Conservation (phyloP, 2,888 invertebrate species). For the Drosophila cognata region DNA sequence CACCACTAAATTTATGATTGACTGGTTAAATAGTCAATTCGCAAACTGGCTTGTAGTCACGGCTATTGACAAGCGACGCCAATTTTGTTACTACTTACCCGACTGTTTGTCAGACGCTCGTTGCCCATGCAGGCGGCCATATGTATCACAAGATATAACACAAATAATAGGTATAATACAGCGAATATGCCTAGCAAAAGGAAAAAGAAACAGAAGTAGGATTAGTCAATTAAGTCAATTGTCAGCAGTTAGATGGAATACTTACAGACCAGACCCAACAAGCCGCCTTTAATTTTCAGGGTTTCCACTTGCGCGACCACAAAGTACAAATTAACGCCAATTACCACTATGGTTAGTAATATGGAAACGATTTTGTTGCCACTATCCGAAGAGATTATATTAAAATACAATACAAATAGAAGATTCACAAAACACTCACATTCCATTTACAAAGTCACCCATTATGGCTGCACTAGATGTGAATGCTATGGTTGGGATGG, state of each 20-base stretch:
- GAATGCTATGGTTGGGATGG: constrained; percentile 94
- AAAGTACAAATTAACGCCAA: constrained; percentile 92
- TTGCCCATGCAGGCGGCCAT: constrained; percentile 89
- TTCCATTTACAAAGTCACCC: constrained; percentile 93
- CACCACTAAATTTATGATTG: constrained; percentile 45
- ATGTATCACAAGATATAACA: constrained; percentile 90
- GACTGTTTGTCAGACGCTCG: constrained; percentile 85
- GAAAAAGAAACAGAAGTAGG: constrained; percentile 13
- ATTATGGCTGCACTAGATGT: constrained; percentile 92
- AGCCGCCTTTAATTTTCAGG: constrained; percentile 84
- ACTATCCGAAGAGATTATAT: constrained; percentile 85
- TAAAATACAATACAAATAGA: neutral
- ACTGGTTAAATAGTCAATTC: constrained; percentile 29
- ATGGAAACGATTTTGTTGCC: constrained; percentile 89
- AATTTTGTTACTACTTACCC: constrained; percentile 83
- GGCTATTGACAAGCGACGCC: constrained; percentile 50
- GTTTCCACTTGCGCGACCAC: constrained; percentile 88
- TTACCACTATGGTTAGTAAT: constrained; percentile 89
- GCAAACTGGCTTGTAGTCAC: constrained; percentile 21
- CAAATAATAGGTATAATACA: constrained; percentile 89
- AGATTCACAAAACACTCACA: constrained; percentile 86
- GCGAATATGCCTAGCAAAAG: constrained; percentile 86
- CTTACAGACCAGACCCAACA: constrained; percentile 85
- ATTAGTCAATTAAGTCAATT: constrained; percentile 4
- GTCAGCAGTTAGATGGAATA: constrained; percentile 1